Conservation (phyloP, 2,113 vertebrate species). For the Phyllopteryx taeniolatus region DNA sequence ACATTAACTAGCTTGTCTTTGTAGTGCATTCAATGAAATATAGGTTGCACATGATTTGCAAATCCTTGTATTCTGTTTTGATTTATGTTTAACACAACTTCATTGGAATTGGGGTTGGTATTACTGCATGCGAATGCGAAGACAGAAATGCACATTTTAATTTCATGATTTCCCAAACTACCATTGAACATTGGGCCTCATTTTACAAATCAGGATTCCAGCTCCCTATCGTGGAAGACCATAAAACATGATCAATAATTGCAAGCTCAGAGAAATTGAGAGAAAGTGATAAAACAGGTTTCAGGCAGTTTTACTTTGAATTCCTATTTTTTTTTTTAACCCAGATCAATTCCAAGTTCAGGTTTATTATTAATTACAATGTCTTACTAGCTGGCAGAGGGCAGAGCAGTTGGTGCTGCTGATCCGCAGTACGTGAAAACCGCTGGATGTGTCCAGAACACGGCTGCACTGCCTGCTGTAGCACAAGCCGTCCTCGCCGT, state of each 20-base stretch:
- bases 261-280: too few relatives aligned
- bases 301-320: too few relatives aligned
- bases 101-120: neutral
- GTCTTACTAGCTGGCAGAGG: constrained; percentile 83
- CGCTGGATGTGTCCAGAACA: constrained; percentile 76
- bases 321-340: neutral
- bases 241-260: too few relatives aligned
- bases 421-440: constrained; percentile 81
- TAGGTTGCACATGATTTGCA: too few relatives aligned
- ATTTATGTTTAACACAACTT: too few relatives aligned
- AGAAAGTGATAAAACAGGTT: too few relatives aligned
- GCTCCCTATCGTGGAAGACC: too few relatives aligned
- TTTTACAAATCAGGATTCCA: neutral
- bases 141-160: neutral
- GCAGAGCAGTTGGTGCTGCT: constrained; percentile 82
- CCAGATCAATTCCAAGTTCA: neutral
- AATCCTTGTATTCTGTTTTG: too few relatives aligned
- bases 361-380: neutral
- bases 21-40: too few relatives aligned
- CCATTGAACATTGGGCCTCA: neutral
- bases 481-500: constrained; percentile 79
- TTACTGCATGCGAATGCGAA: too few relatives aligned
- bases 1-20: too few relatives aligned
- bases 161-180: neutral
- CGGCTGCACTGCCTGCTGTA: constrained; percentile 80